A percentile compares a stretch with the other conserved stretches of the same genome.
These are phyloP conservation scores for Ibidorhyncha struthersii DNA, from an alignment of 2,113 vertebrate genomes.

Conservation along the genomic window DNA sequence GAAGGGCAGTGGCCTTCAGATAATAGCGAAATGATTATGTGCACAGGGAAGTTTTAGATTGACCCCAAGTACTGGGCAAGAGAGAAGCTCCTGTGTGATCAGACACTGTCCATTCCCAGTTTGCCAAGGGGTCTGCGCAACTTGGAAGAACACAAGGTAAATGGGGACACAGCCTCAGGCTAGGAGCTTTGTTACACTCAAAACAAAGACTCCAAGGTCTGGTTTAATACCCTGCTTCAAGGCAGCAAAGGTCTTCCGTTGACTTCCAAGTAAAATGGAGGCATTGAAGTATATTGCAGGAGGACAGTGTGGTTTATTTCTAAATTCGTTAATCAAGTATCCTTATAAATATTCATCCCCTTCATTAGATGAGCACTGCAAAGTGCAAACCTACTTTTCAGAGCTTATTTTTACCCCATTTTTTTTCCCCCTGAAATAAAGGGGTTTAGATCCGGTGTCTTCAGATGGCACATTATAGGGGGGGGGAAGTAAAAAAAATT, in stretches of 20 bases:
- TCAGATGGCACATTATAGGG: background rate
- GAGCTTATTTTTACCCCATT: background rate
- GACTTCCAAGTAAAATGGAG: background rate
- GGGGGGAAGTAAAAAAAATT: background rate
- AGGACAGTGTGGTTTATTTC: background rate
- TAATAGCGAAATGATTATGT: rapidly evolving
- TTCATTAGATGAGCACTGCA: background rate
- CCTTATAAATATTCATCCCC: background rate
- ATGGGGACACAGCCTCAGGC: background rate
- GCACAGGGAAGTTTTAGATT: background rate
- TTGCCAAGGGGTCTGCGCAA: background rate
- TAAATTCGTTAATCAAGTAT: background rate
- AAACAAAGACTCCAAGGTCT: background rate
- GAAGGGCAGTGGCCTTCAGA: background rate
- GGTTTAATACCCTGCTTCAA: background rate
- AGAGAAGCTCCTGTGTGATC: background rate
- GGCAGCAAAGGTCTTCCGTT: background rate
- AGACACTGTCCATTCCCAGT: background rate
- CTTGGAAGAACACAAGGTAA: background rate
- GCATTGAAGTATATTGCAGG: background rate
- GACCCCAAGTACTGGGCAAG: background rate
- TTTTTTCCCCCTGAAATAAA: rapidly evolving
- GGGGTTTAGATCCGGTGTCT: background rate
- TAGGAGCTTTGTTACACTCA: background rate
- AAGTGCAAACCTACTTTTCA: background rate